Base-by-base conservation (phyloP, 2,797 vertebrate species). In the Pipistrellus kuhlii region DNA sequence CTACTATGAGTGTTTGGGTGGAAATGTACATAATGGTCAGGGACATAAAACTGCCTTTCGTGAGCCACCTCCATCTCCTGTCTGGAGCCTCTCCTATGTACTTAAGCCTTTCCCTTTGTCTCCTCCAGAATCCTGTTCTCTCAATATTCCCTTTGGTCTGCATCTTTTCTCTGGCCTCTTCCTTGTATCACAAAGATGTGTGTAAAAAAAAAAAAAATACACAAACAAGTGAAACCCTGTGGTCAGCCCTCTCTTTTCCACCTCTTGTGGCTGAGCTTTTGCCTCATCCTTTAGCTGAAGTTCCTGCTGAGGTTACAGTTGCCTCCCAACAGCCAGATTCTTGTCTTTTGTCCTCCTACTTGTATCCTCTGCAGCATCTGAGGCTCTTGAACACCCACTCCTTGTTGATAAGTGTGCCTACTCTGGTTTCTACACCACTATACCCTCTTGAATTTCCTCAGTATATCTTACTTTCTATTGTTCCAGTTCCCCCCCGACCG, bases 291-390 rank as follows among this genome's bases (percentile, higher is more conserved):
- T 76, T 48, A 80, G 59, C 44, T 88, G n/a, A 91, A 48, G 86
- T 81, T 72, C 30, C 18, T 75, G n/a, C 48, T 18, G 48, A 81
- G 53, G 32, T 35, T 14, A 48, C 11, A 59, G 51, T 62, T 66
- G 44, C 71, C 62, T 82, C 83, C 84, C 20, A 73, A n/a, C 8
- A n/a, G 48, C 69, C 41, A 53, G 32, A 32, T 35, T 48, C 64
- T 66, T 91, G 64, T 75, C 88, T 94, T 94, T 38, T 71, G 35
- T 62, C 71, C 71, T 85, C 35, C 51, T 73, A 13, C 21, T 32
- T 76, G 44, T 4, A 51, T 51, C 32, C 68, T 94, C 38, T n/a
- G 20, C n/a, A 82, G 13, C 32, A 30, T 21, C 14, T 2, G 55
- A 69, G 18, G 46, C 23, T 93, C 81, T 21, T 10, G 15, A 53